These are phyloP conservation scores for Meteorus colon DNA, from an alignment of 2,888 invertebrate species.

Conservation along the genomic window DNA sequence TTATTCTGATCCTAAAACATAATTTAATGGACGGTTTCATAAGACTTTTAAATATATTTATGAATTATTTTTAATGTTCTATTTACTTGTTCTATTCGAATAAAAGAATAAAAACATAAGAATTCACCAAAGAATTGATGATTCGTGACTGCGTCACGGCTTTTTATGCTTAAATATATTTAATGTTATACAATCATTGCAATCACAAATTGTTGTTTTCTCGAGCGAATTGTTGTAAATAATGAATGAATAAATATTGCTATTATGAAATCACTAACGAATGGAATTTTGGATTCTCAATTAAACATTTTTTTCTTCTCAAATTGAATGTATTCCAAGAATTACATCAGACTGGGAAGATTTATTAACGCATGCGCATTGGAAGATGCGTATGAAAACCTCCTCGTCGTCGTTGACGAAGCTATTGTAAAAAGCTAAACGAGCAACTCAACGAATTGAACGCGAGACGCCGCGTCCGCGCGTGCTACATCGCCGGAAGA, in stretches of 20 bases:
- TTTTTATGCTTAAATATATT: slow-evolving; percentile 20
- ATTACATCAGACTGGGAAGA: slow-evolving; percentile 28
- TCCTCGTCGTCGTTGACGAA: slow-evolving; percentile 34
- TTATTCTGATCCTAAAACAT: slow-evolving; percentile 13
- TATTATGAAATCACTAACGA: background rate
- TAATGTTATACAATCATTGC: slow-evolving; percentile 21
- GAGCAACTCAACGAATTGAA: slow-evolving; percentile 49
- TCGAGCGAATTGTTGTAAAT: slow-evolving; percentile 13
- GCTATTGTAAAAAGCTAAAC: slow-evolving; percentile 44
- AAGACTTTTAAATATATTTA: slow-evolving; percentile 29
- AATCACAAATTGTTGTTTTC: slow-evolving; percentile 18
- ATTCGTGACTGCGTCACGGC: slow-evolving; percentile 24
- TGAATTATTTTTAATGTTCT: slow-evolving; percentile 12
- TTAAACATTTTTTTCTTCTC: background rate
- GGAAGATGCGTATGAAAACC: slow-evolving; percentile 9
- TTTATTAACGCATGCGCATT: slow-evolving; percentile 48
- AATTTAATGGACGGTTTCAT: slow-evolving; percentile 6
- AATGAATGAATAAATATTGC: slow-evolving; percentile 16
- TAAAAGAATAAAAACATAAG: background rate
- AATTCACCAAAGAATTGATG: slow-evolving; percentile 29
- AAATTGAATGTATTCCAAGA: slow-evolving; percentile 3
- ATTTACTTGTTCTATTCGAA: background rate
- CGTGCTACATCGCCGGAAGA: slow-evolving; percentile 51
- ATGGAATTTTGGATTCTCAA: background rate
- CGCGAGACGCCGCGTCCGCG: slow-evolving; percentile 50